These are phyloP conservation scores for human DNA, from an alignment of 2,113 vertebrate species.

Conservation along the genomic window GRCh38 chr12:84897001-84897500, in stretches of 20 bases:
- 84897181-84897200: neutral
- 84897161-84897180: neutral
- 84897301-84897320: neutral
- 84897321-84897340: neutral
- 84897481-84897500: neutral
- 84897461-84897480: neutral
- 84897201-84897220: neutral
- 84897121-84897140: neutral
- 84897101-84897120: neutral
- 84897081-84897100: neutral
- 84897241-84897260: neutral
- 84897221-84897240: neutral
- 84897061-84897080: neutral
- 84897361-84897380: neutral
- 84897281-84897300: neutral
- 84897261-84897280: neutral
- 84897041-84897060: neutral
- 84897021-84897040: neutral
- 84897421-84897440: neutral
- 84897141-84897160: neutral
- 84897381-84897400: neutral
- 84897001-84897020: neutral
- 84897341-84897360: neutral
- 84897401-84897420: neutral
- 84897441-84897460: neutral